Evolutionary conservation across 1,140 invertebrate species (phyloP).

Genomic region (Drosophila sp.): DNA sequence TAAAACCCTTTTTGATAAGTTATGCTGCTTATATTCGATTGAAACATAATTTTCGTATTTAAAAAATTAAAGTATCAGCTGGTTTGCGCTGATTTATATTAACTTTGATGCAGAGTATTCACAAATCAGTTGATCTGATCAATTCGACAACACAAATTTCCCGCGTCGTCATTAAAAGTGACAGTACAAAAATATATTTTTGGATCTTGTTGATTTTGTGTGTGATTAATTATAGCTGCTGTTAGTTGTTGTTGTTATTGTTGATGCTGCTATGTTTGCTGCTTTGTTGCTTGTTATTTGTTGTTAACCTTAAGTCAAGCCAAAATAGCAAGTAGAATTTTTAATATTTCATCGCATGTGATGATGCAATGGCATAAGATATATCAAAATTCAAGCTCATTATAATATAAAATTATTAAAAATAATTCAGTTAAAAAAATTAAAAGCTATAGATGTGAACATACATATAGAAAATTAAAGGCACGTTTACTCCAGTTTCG

Average conservation of each 20-base stretch:
- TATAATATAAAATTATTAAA: slow-evolving; percentile 58
- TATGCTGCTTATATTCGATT: no score
- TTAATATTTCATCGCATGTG: slow-evolving; percentile 64
- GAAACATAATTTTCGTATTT: background rate
- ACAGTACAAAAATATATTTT: slow-evolving; percentile 53
- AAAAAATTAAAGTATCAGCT: background rate
- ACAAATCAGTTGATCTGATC: slow-evolving; percentile 17
- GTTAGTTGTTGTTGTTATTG: slow-evolving; percentile 24
- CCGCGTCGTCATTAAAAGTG: slow-evolving; percentile 36
- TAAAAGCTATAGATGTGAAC: slow-evolving; percentile 12
- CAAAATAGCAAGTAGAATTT: slow-evolving; percentile 81
- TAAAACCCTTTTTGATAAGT: no score
- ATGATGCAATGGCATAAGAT: slow-evolving; percentile 71
- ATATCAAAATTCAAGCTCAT: slow-evolving; percentile 44
- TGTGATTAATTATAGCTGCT: slow-evolving; percentile 73
- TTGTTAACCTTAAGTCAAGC: slow-evolving; percentile 74
- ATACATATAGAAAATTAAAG: slow-evolving; percentile 62
- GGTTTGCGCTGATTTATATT: background rate
- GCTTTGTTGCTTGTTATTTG: slow-evolving; percentile 58
- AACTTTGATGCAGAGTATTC: slow-evolving; percentile 8
- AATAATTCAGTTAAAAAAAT: slow-evolving; percentile 50
- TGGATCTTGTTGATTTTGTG: slow-evolving; percentile 65
- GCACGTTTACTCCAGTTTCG: slow-evolving; percentile 81
- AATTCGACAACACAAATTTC: slow-evolving; percentile 13
- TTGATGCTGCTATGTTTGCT: slow-evolving; percentile 38